A percentile compares a stretch with the other conserved stretches of the same genome.
These are phyloP conservation scores for Artibeus lituratus DNA, from an alignment of 2,797 vertebrate species.

Conservation along the genomic window DNA sequence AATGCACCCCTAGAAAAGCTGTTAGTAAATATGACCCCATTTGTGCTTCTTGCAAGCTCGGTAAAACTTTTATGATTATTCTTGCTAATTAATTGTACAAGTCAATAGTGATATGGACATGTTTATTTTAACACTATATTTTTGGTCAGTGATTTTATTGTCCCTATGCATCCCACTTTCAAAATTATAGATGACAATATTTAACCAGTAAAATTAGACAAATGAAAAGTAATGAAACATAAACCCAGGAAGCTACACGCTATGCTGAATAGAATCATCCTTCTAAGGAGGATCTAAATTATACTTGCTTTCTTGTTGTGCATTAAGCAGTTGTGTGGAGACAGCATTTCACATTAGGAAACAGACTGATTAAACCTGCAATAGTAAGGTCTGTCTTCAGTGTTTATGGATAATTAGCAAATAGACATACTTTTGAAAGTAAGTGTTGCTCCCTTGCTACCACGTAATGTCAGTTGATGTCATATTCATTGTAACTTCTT, in stretches of 20 bases:
- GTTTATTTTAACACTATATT: not conserved
- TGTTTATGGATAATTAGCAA: conserved; percentile 24
- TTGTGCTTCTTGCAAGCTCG: not conserved
- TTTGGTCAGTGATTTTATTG: not conserved
- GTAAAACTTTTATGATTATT: not conserved
- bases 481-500: not conserved
- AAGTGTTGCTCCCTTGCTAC: not conserved
- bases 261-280: not conserved
- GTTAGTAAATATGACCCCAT: not conserved
- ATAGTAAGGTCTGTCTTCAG: not conserved
- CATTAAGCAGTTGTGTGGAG: not conserved
- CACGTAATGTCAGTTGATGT: not conserved
- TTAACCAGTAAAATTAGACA: not conserved
- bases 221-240: not conserved
- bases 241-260: not conserved
- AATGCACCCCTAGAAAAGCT: not conserved
- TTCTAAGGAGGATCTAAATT: not conserved
- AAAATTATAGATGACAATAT: not conserved
- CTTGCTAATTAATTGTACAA: not conserved
- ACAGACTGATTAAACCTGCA: not conserved
- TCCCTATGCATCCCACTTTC: not conserved
- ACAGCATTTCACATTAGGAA: not conserved
- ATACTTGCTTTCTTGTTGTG: not conserved
- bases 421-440: not conserved
- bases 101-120: not conserved